These are phyloP conservation scores for Thinocorus orbignyianus DNA, from an alignment of 2,113 vertebrate genomes.

Conservation along the genomic window DNA sequence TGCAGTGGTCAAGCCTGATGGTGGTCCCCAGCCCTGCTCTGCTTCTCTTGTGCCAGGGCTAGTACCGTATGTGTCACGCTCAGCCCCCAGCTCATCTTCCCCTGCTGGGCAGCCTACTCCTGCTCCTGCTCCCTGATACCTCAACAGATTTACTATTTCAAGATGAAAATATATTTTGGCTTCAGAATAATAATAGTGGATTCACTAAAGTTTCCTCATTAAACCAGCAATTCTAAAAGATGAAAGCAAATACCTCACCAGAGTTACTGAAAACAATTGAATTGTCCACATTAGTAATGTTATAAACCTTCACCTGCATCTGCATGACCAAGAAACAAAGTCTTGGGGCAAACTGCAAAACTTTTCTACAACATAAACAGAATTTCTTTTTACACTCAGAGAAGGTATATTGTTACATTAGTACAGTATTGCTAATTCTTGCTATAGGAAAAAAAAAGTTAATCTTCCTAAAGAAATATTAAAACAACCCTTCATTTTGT, in stretches of 20 bases:
- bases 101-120: background rate
- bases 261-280: background rate
- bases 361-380: background rate
- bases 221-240: background rate
- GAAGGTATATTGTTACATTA: background rate
- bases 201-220: background rate
- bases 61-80: background rate
- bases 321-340: background rate
- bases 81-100: background rate
- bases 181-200: too few relatives aligned
- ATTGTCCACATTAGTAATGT: background rate
- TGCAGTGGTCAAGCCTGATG: background rate
- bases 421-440: background rate
- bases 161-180: background rate
- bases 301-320: background rate
- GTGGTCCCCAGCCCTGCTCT: fast-evolving
- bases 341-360: background rate
- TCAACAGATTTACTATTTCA: background rate
- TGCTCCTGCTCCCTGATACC: background rate
- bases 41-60: background rate
- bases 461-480: background rate
- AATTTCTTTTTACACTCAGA: background rate
- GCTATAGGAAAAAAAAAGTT: background rate
- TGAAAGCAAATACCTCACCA: background rate
- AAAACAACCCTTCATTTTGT: background rate